Evolutionary conservation across 2,113 vertebrate genomes (phyloP), one percentile per base, ranked within the genome.

Genomic region (Oryzias celebensis): DNA sequence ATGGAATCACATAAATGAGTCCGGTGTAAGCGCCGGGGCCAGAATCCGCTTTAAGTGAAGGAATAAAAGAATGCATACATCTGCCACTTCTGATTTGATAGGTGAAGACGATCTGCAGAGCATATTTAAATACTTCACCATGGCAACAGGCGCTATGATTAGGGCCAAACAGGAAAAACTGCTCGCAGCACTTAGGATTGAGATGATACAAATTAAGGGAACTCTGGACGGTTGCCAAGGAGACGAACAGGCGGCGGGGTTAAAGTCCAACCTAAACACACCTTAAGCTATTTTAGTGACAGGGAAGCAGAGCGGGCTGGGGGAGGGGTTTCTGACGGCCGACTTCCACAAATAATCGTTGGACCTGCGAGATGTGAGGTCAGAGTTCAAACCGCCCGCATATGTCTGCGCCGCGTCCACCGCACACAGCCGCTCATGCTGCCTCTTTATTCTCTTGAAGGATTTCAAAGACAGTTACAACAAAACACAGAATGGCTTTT

Each of bases 261-360:
- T 83, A 90, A 89, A 91, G 91, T 92, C 91, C 87, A 87, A 84
- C 78, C 78, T 85, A 89, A 91, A 90, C 89, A 91, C 85, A 90
- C 88, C 86, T 91, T 85, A 82, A 88, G 87, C 87, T 88, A 89
- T 89, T 90, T 89, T 84, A 85, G 85, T 88, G 82, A 84, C 80
- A 78, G 78, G 48, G 20, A 59, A 58, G 47, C 58, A 16, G 62
- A 16, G 68, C 48, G 73, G 24, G 68, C 62, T 65, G 70, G 42
- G 78, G 73, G 73, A 62, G 65, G 71, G 47, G 62, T 14, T 55
- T 47, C 68, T 54, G 68, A 71, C 75, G 68, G 68, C 65, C 20
- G 14, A 65, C 73, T 71, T 80, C 61, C 62, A 59, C 82, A 80
- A 89, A 87, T 81, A 82, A 83, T 80, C 62, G 14, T 75, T 60